These are phyloP conservation scores for Agrenia bidenticulata DNA, from an alignment of 2,888 invertebrate species.

Conservation along the genomic window DNA sequence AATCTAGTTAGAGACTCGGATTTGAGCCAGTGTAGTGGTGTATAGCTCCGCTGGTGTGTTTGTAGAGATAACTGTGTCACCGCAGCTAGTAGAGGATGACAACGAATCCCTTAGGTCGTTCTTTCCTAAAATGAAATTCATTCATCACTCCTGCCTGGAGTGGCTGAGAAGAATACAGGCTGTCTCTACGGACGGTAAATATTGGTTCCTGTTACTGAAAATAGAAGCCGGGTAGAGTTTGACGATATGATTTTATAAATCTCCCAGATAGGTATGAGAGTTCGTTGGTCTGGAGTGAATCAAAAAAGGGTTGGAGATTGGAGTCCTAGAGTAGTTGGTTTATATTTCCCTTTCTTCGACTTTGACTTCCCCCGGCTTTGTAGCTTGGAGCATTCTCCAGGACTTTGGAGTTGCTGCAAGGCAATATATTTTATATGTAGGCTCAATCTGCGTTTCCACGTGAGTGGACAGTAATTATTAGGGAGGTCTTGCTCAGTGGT, in stretches of 20 bases:
- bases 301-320: not conserved
- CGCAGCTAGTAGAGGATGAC: constrained; percentile 5
- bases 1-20: constrained; percentile 12
- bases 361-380: not conserved
- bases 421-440: not conserved
- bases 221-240: too few species aligned
- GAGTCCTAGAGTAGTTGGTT: too few species aligned
- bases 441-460: constrained; percentile 50
- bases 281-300: not conserved
- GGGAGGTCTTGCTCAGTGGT: not conserved
- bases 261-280: not conserved
- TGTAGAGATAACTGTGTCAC: constrained; percentile 3
- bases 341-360: constrained; percentile 2
- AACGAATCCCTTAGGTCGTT: constrained; percentile 9
- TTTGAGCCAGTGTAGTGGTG: too few species aligned
- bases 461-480: constrained; percentile 47
- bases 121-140: constrained; percentile 13
- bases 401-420: not conserved
- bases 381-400: too few species aligned
- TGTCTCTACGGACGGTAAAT: too few species aligned
- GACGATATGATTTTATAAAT: constrained; percentile 3
- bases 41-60: too few species aligned
- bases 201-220: not conserved
- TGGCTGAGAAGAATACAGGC: too few species aligned
- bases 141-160: constrained; percentile 9